Evolutionary conservation across 2,113 vertebrate genomes (phyloP), one percentile per base, ranked within the genome.

Genomic region (Corapipo altera): DNA sequence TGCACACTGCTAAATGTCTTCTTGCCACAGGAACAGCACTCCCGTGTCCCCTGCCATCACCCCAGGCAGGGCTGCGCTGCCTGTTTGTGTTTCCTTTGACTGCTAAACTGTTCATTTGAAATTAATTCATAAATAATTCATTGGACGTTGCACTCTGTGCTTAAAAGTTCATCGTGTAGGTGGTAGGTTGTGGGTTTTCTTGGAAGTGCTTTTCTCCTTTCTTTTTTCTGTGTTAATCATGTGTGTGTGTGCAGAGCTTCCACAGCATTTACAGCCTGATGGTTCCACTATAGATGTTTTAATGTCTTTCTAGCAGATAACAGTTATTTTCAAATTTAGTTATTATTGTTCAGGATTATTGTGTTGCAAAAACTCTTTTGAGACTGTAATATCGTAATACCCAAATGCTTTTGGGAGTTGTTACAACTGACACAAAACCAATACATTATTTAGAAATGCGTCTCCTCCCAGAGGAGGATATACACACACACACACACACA

Each of bases 71-170:
- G 87, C 74, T 70, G 58, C 0, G 6, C 70, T 79, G 81, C 81
- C 91, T 58, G 74, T 89, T 89, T 80, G 20, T 54, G 82, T 95
- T 95, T 54, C 92, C 82, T 93, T 93, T 93, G 90, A 77, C 89
- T 96, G 78, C 88, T 93, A 96, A 95, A 85, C 79, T 74, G 72
- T 91, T 97, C 91, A 26, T 21, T 94, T 91, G 70, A 94, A 91
- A 96, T 96, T 86, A 96, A 93, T 52, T 90, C 79, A 94, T 96
- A 96, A 94, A 96, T 96, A 96, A 96, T 97, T 94, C 93, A 96
- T 92, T 9, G 89, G 26, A 3, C 66, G 78, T 10, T 95, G 87
- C 85, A 77, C 80, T 94, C 89, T 76, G 62, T 37, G 88, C 95
- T 95, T 93, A 35, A 77, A 95, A 96, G 94, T 93, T 96, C 89